Evolutionary conservation across 2,113 vertebrate species (phyloP).

Genomic region (Caloenas nicobarica): DNA sequence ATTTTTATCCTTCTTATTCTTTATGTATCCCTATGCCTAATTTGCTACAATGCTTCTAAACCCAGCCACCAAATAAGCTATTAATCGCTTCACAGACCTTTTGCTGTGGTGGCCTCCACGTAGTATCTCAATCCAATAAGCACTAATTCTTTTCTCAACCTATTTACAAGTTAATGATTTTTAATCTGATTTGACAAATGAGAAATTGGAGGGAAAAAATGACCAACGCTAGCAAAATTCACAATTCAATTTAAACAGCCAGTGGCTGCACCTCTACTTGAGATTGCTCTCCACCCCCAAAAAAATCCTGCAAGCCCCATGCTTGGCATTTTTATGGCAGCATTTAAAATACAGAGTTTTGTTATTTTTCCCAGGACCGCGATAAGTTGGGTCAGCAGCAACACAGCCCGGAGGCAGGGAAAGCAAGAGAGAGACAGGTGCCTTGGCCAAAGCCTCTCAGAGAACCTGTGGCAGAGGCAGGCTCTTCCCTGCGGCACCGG

Average conservation of each 20-base stretch:
- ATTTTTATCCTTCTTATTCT: constrained; percentile 56
- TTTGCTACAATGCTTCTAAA: background rate
- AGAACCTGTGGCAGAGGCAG: background rate
- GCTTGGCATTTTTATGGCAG: background rate
- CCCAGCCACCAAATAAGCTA: constrained; percentile 32
- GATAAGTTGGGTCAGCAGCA: background rate
- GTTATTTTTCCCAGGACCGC: background rate
- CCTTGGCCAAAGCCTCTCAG: background rate
- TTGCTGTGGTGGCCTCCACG: background rate
- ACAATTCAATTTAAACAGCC: background rate
- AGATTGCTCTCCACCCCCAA: background rate
- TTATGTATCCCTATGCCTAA: constrained; percentile 30
- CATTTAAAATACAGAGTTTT: background rate
- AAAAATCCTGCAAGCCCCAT: background rate
- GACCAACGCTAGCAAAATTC: background rate
- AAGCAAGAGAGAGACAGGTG: background rate
- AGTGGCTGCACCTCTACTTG: background rate
- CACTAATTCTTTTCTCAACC: constrained; percentile 38
- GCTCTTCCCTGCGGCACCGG: background rate
- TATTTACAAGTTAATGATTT: constrained; percentile 40
- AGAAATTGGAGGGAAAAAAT: background rate
- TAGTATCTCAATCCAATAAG: constrained; percentile 49
- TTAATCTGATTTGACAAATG: constrained; percentile 27
- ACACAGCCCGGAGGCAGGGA: background rate
- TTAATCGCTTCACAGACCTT: constrained; percentile 57